A percentile compares a stretch with the other conserved stretches of the same genome.
phyloP scores from a whole-genome alignment of 2,797 vertebrate species.

The Rhabdomys pumilio region DNA sequence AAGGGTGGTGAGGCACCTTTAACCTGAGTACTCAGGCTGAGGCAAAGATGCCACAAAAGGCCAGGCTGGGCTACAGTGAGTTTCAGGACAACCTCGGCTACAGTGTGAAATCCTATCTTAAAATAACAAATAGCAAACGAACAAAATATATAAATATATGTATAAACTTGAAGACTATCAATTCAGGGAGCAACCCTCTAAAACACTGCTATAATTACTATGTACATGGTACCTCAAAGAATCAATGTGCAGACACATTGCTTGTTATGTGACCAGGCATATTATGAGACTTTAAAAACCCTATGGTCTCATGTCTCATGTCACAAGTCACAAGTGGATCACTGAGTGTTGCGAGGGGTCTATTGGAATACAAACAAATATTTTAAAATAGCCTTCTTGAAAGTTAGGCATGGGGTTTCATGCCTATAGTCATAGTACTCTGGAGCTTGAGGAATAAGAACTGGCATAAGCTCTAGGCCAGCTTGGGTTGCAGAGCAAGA shows the following conservation, averaged over 20 bases:
- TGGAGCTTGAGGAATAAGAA: not conserved
- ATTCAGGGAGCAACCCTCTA: not conserved
- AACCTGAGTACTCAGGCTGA: not conserved
- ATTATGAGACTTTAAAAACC: not conserved
- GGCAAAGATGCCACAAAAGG: not conserved
- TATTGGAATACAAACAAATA: constrained; percentile 58
- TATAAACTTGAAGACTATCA: not conserved
- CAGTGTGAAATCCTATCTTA: not conserved
- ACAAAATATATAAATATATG: not conserved
- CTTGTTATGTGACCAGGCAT: not conserved
- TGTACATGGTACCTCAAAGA: not conserved
- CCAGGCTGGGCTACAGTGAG: not conserved
- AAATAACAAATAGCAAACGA: not conserved
- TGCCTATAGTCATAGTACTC: not conserved
- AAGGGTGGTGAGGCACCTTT: not conserved
- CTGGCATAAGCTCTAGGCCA: not conserved
- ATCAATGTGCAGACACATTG: not conserved
- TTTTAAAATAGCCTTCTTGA: not conserved
- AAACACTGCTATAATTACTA: constrained; percentile 8
- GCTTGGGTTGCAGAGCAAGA: not conserved
- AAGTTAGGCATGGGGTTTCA: not conserved
- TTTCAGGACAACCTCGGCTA: not conserved
- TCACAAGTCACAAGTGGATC: not conserved
- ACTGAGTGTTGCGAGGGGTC: not conserved
- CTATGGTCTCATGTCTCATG: not conserved